Evolutionary conservation across 2,888 invertebrate species (phyloP), one percentile per base, ranked within the genome.

Genomic region (Neria commutata): DNA sequence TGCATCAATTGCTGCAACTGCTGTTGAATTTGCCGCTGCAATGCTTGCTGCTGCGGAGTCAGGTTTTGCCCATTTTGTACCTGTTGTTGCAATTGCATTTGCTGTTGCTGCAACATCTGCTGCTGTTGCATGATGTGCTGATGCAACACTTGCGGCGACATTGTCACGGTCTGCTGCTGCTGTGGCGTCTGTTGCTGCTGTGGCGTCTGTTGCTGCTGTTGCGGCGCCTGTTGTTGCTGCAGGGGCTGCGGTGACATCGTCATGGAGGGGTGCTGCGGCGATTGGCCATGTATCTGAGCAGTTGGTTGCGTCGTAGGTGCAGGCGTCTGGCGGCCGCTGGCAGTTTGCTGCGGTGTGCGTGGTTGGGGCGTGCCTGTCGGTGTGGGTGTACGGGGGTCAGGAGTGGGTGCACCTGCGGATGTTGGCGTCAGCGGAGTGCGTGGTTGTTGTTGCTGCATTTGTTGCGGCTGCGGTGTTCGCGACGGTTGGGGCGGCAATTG

Each of bases 1-100:
- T 75, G 76, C 42, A 69, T 60, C 23, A 77, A 56, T 52, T 75
- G 76, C 37, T 85, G 78, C 61, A 85, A 86, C 60, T 86, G 86
- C 71, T 86, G 86, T 70, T 86, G 86, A 52, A 86, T 78, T 69
- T 86, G 78, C 51, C 86, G 85, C 64, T 86, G 86, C 63, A 86
- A 54, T 4, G 67, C 72, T 63, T 77, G 80, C 54, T 77, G 79
- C 19, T 78, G 75, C 1, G 74, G 74, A 3, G 77, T 76, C 40
- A 78, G 63, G 25, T 73, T 76, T 56, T 81, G 80, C 0, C 78
- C 75, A 56, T 68, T 75, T 60, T 76, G 76, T 59, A 77, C 73
- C 24, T 76, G 75, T 46, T 76, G 75, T 46, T 79, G 80, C n/a
- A 80, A 67, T 42, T 71, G 69, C 48, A 69, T 64, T 47, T 72